Evolutionary conservation across 2,113 vertebrate species (phyloP), one percentile per base, ranked within the genome.

Genomic region (Trachemys scripta): DNA sequence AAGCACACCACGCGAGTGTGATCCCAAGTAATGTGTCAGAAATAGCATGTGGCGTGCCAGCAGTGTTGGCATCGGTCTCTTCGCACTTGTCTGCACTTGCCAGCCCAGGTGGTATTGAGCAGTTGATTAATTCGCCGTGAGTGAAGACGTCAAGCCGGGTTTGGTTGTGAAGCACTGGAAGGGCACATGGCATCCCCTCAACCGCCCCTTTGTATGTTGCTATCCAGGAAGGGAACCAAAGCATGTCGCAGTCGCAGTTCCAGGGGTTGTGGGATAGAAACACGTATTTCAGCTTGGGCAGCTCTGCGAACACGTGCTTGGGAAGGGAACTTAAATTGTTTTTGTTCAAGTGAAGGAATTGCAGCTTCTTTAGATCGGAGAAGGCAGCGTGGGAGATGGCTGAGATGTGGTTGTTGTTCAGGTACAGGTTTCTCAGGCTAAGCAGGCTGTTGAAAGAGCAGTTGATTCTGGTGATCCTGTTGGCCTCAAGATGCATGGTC

Each of bases 401-500:
- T 12, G 93, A 69, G 90, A 98, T 97, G 42, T 27, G 96, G 79
- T 98, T 98, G 94, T 98, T 98, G 94, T 98, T 98, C 65, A 98
- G 38, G 87, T 98, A 98, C 50, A 98, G 54, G 90, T 93, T 98
- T 51, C 97, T 96, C 94, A 98, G 35, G 86, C 95, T 96, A 25
- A 72, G 92, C 17, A 98, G 92, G 1, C 49, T 49, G 13, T 95
- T 89, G 88, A 98, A 97, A 49, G 97, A 92, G 83, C 98, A 98
- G 79, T 80, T 16, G 1, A 98, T 84, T 54, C 80, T 84, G 31
- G 90, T 80, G 95, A 98, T 96, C 84, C 90, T 93, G 78, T 98
- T 98, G 96, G 97, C 97, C 90, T 97, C 98, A 0, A 98, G 96
- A 91, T 97, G 97, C 95, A 98, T 94, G 54, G 94, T 97, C 92